Conservation (phyloP, 2,888 invertebrate species). For the Phasia obesa region DNA sequence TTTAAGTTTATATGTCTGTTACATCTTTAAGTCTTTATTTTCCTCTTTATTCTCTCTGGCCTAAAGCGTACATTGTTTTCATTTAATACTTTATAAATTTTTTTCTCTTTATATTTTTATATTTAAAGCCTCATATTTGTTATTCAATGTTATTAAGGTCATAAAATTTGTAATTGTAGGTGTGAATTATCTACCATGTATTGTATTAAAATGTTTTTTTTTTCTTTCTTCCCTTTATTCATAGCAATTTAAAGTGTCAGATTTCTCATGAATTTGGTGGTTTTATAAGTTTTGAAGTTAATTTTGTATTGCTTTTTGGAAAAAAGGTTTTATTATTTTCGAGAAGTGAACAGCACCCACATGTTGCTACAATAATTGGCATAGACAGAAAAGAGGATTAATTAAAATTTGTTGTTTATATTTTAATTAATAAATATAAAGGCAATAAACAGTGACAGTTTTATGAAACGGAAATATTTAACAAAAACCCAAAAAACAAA, state of each 20-base stretch:
- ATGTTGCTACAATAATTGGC: slow-evolving; percentile 64
- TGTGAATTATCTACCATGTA: slow-evolving; percentile 65
- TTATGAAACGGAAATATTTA: slow-evolving; percentile 56
- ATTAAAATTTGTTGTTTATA: slow-evolving; percentile 55
- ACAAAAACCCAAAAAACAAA: too few relatives aligned
- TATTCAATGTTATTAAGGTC: slow-evolving; percentile 71
- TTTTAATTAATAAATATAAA: slow-evolving; percentile 21
- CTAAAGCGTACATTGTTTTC: slow-evolving; percentile 42
- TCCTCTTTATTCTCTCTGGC: slow-evolving; percentile 22
- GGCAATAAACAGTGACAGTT: slow-evolving; percentile 41
- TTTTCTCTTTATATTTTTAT: slow-evolving; percentile 32
- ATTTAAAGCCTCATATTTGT: slow-evolving; percentile 61
- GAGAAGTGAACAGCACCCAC: slow-evolving; percentile 49
- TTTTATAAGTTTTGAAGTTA: slow-evolving; percentile 42
- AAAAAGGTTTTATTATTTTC: slow-evolving; percentile 36
- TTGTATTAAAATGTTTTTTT: slow-evolving; percentile 26
- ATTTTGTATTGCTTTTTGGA: slow-evolving; percentile 24
- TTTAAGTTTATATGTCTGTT: slow-evolving; percentile 49
- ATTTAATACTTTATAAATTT: slow-evolving; percentile 37
- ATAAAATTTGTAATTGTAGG: slow-evolving; percentile 71
- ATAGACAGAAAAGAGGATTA: slow-evolving; percentile 67
- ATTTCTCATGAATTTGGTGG: slow-evolving; percentile 59
- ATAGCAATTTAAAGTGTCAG: slow-evolving; percentile 59
- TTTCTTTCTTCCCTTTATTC: slow-evolving; percentile 11
- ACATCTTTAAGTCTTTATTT: slow-evolving; percentile 14